Base-by-base conservation (phyloP, 2,888 invertebrate genomes). In the Athrips mouffetella region DNA sequence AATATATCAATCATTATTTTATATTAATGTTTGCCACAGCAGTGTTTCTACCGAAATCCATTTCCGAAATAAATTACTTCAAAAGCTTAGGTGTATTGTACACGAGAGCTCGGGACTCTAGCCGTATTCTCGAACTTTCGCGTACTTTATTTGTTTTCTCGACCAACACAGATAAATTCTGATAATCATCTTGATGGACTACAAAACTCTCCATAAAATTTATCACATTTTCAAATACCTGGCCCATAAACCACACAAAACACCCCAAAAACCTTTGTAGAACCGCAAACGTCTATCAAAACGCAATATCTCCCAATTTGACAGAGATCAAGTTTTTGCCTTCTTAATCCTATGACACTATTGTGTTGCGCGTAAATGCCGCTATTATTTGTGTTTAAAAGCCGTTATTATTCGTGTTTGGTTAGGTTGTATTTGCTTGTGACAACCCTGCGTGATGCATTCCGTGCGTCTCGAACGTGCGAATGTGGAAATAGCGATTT, bases 361-460 rank as follows among this genome's bases (percentile, higher is more conserved):
- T 58, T 58, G 54, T 51, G 54, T 62, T 59, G 55, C 54, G 52
- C 55, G 45, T 37, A 27, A 59, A n/a, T n/a, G n/a, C n/a, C n/a
- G n/a, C n/a, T 55, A 60, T 50, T 63, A 42, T 42, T 2, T 5
- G 18, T 2, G 3, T 27, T 27, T 35, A 15, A 58, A 67, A 64
- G 62, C n/a, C 52, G 57, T 35, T 47, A 37, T 51, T 55, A 44
- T 53, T 52, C 53, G 52, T 48, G 29, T 42, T 42, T 42, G 29
- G 15, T 42, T 42, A 41, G 33, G 45, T 20, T 48, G 48, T 67
- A 55, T 73, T 74, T 70, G 53, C 61, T 70, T 67, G 66, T 60
- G 63, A 57, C 71, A 72, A 60, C 74, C 75, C 71, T 74, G 59
- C 18, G 45, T 50, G 50, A 46, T 62, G 55, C 60, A 65, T 63